A percentile compares a stretch with the other conserved stretches of the same genome.
Conservation (phyloP, 2,113 vertebrate species). For the Serilophus lunatus region DNA sequence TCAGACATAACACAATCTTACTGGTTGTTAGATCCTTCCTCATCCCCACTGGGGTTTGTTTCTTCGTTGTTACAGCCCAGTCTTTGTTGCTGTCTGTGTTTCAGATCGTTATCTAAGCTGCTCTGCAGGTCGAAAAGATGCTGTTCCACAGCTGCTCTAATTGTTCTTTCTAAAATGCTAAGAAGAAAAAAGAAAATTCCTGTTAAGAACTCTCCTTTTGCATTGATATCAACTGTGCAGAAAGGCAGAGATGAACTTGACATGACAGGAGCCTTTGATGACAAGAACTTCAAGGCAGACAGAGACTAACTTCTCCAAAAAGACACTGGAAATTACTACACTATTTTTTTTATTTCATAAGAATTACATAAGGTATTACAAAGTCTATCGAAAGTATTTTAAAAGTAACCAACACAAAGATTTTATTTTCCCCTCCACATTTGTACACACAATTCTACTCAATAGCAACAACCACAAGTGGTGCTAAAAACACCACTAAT, state of each 20-base stretch:
- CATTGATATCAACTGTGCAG: background rate
- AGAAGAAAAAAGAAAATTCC: background rate
- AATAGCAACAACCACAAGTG: background rate
- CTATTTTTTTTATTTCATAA: background rate
- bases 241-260: background rate
- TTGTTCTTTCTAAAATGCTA: conserved; percentile 89
- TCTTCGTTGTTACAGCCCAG: conserved; percentile 70
- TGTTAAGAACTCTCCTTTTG: background rate
- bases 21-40: conserved; percentile 77
- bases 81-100: conserved; percentile 71
- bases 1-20: conserved; percentile 42
- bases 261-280: background rate
- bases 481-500: background rate
- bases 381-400: background rate
- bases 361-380: background rate
- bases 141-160: conserved; percentile 90
- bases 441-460: background rate
- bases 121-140: conserved; percentile 90
- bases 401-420: background rate
- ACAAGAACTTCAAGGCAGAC: background rate
- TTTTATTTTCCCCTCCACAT: background rate
- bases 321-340: background rate
- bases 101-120: conserved; percentile 85
- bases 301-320: background rate
- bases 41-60: conserved; percentile 65